Conservation (phyloP, 2,888 invertebrate species). For the Coronaproctus castanopsis region DNA sequence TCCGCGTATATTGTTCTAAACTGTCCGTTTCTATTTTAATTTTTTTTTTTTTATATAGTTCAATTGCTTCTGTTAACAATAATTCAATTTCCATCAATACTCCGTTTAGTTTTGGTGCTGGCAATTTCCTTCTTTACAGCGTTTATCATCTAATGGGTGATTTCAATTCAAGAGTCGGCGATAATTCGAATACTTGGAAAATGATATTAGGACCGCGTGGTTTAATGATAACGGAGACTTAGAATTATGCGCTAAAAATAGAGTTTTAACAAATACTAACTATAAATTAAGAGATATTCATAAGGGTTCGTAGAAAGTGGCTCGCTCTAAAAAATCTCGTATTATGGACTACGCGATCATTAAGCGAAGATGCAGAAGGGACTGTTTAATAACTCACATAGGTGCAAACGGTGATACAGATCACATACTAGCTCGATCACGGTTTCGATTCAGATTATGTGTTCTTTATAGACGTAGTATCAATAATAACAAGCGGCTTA, state of each 20-base stretch:
- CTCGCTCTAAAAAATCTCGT: too few species aligned
- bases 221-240: neutral
- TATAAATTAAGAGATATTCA: neutral
- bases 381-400: neutral
- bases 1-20: too few species aligned
- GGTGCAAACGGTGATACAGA: neutral
- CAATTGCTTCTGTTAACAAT: too few species aligned
- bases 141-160: too few species aligned
- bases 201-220: neutral
- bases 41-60: too few species aligned
- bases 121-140: too few species aligned
- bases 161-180: slow-evolving; percentile 1
- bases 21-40: too few species aligned
- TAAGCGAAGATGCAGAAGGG: neutral
- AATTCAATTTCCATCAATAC: too few species aligned
- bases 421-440: neutral
- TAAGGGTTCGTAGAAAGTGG: neutral
- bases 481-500: neutral
- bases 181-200: neutral
- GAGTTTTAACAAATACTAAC: neutral
- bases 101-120: too few species aligned
- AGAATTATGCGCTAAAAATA: slow-evolving; percentile 1
- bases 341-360: slow-evolving; percentile 2
- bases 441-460: too few species aligned
- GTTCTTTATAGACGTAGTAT: too few species aligned